Evolutionary conservation across 1,140 invertebrate species (phyloP), one percentile per base, ranked within the genome.

Genomic region (Heliconius congener): DNA sequence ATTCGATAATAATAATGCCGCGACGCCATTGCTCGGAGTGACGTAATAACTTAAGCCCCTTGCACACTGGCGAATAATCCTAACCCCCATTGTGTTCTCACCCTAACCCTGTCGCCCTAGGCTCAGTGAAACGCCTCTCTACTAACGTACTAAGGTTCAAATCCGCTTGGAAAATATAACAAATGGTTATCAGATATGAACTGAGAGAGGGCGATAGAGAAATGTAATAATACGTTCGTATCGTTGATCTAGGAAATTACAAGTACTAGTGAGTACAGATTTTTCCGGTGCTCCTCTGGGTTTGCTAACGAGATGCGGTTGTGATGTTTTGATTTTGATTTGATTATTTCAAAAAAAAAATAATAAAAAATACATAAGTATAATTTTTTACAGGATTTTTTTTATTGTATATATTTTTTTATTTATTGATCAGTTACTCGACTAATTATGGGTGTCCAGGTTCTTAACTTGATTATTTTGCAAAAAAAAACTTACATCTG

Each of bases 11-110:
- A 90, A 88, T 89, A 89, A 80, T 77, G 27, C 50, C 66, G 77
- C 80, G 84, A 85, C 76, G 87, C 90, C 89, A 92, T 89, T 84
- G 80, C 82, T 72, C 84, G 82, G 83, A 84, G 89, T 91, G 88
- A 90, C 87, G 87, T 91, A 89, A 92, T 87, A 90, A 84, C 86
- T 88, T 93, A 91, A 91, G 88, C 90, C 87, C 88, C 87, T 87
- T 89, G 83, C 85, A 89, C 87, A 88, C 85, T 85, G 80, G 80
- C 81, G 82, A 84, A 84, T 89, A 89, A 89, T 89, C 90, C 89
- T 83, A 82, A 83, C 82, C 75, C 86, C 86, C 82, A 90, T 92
- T 90, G 90, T 92, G 83, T 83, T 66, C 77, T 73, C 83, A 88
- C 89, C 90, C 90, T 87, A 86, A 71, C 81, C 86, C 52, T 81